phyloP scores from a whole-genome alignment of 2,888 invertebrate species.

The Xanthorhoe spadicearia region DNA sequence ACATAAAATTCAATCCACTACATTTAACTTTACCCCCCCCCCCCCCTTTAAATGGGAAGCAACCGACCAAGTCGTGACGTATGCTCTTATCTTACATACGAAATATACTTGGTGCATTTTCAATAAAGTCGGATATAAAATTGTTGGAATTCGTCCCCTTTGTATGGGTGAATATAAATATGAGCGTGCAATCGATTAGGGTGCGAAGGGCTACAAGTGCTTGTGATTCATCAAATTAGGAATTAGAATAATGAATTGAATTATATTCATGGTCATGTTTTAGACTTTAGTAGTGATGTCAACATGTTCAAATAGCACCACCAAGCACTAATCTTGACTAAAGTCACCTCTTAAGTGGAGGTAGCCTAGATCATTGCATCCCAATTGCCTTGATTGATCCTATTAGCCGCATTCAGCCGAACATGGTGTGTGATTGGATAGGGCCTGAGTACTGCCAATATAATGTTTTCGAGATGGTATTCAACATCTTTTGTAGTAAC shows the following conservation, averaged over 20 bases:
- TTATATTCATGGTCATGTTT: constrained; percentile 40
- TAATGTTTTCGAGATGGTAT: constrained; percentile 5
- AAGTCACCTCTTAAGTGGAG: constrained; percentile 14
- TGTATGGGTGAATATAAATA: constrained; percentile 44
- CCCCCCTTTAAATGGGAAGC: constrained; percentile 52
- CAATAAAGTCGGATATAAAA: constrained; percentile 41
- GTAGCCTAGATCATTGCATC: constrained; percentile 53
- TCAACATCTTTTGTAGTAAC: background rate
- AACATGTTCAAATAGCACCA: no score
- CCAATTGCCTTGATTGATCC: constrained; percentile 48
- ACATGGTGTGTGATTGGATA: constrained; percentile 41
- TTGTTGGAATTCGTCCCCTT: constrained; percentile 38
- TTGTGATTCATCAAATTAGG: constrained; percentile 53
- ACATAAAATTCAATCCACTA: constrained; percentile 57
- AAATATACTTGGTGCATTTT: constrained; percentile 41
- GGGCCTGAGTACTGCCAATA: background rate
- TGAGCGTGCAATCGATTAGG: constrained; percentile 49
- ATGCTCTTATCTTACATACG: constrained; percentile 34
- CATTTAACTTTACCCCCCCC: constrained; percentile 57
- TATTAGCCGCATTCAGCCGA: constrained; percentile 36
- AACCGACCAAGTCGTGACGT: constrained; percentile 58
- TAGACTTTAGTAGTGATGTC: background rate
- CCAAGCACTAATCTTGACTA: constrained; percentile 46
- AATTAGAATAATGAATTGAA: background rate
- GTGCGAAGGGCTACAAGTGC: constrained; percentile 46